Evolutionary conservation across 2,113 vertebrate species (phyloP).

Genomic region (Nesogale talazaci): DNA sequence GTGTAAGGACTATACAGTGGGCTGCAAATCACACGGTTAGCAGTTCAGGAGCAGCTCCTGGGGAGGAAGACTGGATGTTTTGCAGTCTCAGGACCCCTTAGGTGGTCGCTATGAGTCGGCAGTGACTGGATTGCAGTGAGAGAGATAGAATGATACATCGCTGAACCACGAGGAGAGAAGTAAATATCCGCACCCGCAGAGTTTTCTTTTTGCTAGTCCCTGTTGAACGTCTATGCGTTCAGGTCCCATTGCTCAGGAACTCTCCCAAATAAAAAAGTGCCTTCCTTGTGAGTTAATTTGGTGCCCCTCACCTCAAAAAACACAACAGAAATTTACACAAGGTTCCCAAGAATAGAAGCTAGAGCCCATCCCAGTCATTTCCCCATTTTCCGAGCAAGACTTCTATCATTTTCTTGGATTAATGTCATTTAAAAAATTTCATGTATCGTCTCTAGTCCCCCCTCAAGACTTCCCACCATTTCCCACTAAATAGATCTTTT

Average conservation of each 20-base stretch:
- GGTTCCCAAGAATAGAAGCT: not conserved
- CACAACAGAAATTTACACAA: not conserved
- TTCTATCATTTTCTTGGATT: not conserved
- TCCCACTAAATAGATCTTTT: not conserved
- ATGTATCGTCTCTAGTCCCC: not conserved
- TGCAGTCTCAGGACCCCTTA: too few species aligned
- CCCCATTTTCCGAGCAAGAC: not conserved
- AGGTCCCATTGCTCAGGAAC: not conserved
- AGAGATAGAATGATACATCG: too few species aligned
- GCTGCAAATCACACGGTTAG: too few species aligned
- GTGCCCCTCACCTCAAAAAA: not conserved
- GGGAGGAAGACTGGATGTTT: too few species aligned
- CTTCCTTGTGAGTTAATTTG: not conserved
- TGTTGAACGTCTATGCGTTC: not conserved
- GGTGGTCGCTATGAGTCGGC: too few species aligned
- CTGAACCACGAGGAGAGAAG: accelerated
- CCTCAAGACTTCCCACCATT: not conserved
- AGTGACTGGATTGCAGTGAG: too few species aligned
- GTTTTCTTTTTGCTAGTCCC: not conserved
- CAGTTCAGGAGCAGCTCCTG: too few species aligned
- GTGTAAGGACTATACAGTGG: too few species aligned
- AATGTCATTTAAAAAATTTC: not conserved
- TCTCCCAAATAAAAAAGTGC: not conserved
- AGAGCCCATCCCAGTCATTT: not conserved
- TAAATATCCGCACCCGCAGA: too few species aligned